Conservation (phyloP, 2,113 vertebrate species). For the Vanacampus margaritifer region DNA sequence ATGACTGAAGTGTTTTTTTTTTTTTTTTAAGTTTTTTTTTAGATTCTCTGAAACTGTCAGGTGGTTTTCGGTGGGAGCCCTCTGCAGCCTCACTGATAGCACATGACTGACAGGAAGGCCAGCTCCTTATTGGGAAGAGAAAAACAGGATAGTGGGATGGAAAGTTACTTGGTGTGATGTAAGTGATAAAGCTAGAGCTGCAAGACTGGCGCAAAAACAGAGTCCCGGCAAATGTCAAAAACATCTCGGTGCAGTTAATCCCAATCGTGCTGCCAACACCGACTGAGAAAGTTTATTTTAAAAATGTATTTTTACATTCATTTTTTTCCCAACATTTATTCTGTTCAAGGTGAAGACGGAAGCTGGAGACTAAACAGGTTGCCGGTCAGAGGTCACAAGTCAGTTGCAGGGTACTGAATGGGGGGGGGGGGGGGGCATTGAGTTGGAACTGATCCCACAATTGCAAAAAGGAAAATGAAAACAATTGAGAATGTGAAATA, state of each 20-base stretch:
- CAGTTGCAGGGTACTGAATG: too few relatives aligned
- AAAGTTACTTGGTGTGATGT: constrained; percentile 41
- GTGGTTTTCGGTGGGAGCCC: constrained; percentile 32
- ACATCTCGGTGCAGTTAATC: constrained; percentile 36
- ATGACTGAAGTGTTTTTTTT: background rate
- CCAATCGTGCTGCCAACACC: constrained; percentile 25
- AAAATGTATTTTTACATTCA: background rate
- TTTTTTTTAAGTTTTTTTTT: background rate
- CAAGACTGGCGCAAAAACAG: constrained; percentile 51
- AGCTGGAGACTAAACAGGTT: too few relatives aligned
- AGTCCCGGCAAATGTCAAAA: constrained; percentile 50
- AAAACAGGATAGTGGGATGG: constrained; percentile 24
- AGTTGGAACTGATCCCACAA: too few relatives aligned
- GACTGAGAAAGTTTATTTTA: background rate
- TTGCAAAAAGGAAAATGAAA: too few relatives aligned
- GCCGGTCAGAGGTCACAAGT: too few relatives aligned
- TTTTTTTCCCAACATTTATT: too few relatives aligned
- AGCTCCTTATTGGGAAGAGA: constrained; percentile 54
- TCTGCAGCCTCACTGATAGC: constrained; percentile 71
- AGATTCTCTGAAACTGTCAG: background rate
- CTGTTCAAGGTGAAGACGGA: too few relatives aligned
- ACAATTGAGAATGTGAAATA: too few relatives aligned
- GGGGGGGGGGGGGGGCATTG: too few relatives aligned
- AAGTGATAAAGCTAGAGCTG: constrained; percentile 29
- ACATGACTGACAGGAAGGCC: constrained; percentile 54